These are phyloP conservation scores for Parasteatoda tepidariorum DNA, from an alignment of 1,140 invertebrate genomes.

Conservation along the genomic window DNA sequence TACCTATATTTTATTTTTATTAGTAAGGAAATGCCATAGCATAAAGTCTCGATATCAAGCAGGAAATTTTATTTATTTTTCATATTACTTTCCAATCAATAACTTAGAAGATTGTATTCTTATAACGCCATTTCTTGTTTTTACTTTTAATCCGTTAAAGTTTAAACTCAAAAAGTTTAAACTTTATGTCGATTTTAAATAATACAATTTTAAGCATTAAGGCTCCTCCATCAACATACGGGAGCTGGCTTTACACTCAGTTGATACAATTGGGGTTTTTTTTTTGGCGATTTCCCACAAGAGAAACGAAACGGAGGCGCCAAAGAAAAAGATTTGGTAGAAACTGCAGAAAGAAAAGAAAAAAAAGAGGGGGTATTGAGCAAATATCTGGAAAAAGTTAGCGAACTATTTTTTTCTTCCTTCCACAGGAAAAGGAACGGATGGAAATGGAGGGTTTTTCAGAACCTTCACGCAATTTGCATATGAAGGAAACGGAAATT, in stretches of 20 bases:
- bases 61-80: too few relatives aligned
- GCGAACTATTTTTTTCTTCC: neutral
- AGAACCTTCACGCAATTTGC: neutral
- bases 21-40: too few relatives aligned
- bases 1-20: too few relatives aligned
- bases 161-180: too few relatives aligned
- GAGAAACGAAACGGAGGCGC: neutral
- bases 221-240: too few relatives aligned
- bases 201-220: too few relatives aligned
- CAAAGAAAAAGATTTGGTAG: neutral
- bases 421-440: neutral
- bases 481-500: neutral
- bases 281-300: constrained; percentile 23
- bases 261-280: constrained; percentile 24
- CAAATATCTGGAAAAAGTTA: constrained; percentile 14
- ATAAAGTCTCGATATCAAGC: too few relatives aligned
- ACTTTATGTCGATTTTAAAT: neutral
- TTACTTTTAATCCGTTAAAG: too few relatives aligned
- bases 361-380: neutral
- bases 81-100: too few relatives aligned
- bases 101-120: too few relatives aligned
- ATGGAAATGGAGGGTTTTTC: neutral
- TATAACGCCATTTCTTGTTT: too few relatives aligned
- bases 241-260: constrained; percentile 11
- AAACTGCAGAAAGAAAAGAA: neutral